phyloP scores from a whole-genome alignment of 1,140 invertebrate species.

The Gonatopus flavifemur region DNA sequence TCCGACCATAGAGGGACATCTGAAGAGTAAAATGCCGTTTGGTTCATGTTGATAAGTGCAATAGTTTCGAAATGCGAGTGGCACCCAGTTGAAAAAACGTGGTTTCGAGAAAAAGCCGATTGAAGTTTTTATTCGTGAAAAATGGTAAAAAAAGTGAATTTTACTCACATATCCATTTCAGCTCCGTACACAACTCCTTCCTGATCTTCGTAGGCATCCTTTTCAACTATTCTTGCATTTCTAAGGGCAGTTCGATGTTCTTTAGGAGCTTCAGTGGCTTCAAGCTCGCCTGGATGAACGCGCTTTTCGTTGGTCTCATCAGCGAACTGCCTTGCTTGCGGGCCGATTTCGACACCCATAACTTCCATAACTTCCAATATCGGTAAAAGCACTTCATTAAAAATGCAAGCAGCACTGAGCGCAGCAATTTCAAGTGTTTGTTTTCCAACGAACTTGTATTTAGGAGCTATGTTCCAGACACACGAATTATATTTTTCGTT shows the following conservation, averaged over 20 bases:
- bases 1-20: too few species aligned
- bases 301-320: neutral
- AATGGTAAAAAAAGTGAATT: too few species aligned
- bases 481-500: slow-evolving; percentile 24
- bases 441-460: slow-evolving; percentile 12
- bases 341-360: slow-evolving; percentile 15
- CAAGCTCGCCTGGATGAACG: slow-evolving; percentile 1
- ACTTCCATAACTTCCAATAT: slow-evolving; percentile 17
- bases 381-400: slow-evolving; percentile 17
- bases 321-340: neutral
- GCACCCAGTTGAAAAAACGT: slow-evolving; percentile 12
- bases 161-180: too few species aligned
- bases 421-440: slow-evolving; percentile 18
- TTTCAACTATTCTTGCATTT: neutral
- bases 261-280: slow-evolving; percentile 9
- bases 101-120: too few species aligned
- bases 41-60: too few species aligned
- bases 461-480: slow-evolving; percentile 14
- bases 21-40: too few species aligned
- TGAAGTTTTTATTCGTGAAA: too few species aligned
- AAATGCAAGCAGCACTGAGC: slow-evolving; percentile 10
- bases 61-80: slow-evolving; percentile 7
- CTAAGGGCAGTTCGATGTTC: slow-evolving; percentile 9
- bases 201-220: slow-evolving; percentile 3
- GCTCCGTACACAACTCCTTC: too few species aligned